Base-by-base conservation (phyloP, 2,888 invertebrate species). In the Thumatha senex region DNA sequence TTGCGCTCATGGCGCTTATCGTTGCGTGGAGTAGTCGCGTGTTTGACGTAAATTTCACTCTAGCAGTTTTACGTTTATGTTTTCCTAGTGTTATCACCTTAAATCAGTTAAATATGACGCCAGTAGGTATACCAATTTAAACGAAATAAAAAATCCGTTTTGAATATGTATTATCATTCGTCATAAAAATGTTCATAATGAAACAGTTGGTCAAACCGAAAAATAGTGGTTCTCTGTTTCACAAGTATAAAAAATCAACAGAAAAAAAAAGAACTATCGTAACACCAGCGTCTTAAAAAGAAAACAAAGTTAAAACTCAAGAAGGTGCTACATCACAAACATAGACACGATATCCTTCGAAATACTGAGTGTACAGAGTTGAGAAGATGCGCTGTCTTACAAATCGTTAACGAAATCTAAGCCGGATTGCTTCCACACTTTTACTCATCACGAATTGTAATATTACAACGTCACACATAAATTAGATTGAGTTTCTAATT, bases 1-100 rank as follows among this genome's bases (percentile, higher is more conserved):
- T 82, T 82, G 73, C 78, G 78, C 78, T 82, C 74, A 80, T 80
- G 77, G 76, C 69, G 79, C 62, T 63, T 78, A 78, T 42, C 73
- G 80, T 86, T 80, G 86, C 89, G 85, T 88, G 84, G 78, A 74
- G 61, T 55, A 48, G 63, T 87, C 73, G 88, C 89, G 84, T 88
- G 89, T 59, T 59, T 39, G 48, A 56, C 63, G 78, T 63, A 67
- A 87, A 82, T 86, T 88, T 86, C 84, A 85, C 88, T 86, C 53
- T 8, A 51, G 49, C 46, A 52, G 40, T 59, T 55, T 47, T 57
- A 40, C 55, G 52, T 63, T 63, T 61, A 61, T 56, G 53, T 69
- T 65, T 74, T 69, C 61, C 63, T 66, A 55, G 54, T 49, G 46
- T 24, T 11, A 51, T 51, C 35, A 47, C 48, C 8, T 46, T 24